Base-by-base conservation (phyloP, 2,797 vertebrate genomes). In the Heteromormyrus szaboi region DNA sequence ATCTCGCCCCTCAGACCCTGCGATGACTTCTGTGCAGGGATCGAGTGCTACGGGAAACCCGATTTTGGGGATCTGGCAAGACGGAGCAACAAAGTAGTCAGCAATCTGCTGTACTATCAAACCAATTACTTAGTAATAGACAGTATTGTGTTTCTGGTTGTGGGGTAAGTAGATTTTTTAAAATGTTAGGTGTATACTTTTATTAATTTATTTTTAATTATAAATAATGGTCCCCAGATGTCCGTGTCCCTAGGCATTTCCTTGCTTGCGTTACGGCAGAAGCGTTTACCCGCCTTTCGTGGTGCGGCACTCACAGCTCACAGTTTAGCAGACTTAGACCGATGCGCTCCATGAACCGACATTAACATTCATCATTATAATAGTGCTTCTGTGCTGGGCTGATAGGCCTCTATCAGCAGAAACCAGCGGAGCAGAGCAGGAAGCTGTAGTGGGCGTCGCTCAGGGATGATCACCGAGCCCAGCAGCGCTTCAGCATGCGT, bases 31-130 rank as follows among this genome's bases (percentile, higher is more conserved):
- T 96, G 97, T 41, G 98, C 98, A 0, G 96, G 97, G 0, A 93
- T 94, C 0, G 97, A 97, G 0, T 96, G 97, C 29, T 99, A 99
- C 86, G 94, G 96, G 0, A 95, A 95, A 81, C 98, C 98, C 0
- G 97, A 99, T 76, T 62, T 94, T 41, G 95, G 92, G 89, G 97
- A 99, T 89, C 91, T 97, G 88, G 93, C 95, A 0, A 99, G 95
- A 94, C 99, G 98, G 98, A 98, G 98, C 96, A 98, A 97, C 94
- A 93, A 98, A 44, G 97, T 98, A 19, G 94, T 98, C 92, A 99
- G 94, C 96, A 99, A 99, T 92, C 93, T 99, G 93, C 96, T 99
- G 5, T 99, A 99, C 88, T 99, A 99, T 91, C 98, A 99, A 92
- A 99, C 97, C 17, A 99, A 99, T 91, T 99, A 99, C 89, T 90